Percentiles rank a stretch among this genome's conserved stretches.
These are phyloP conservation scores for Rhodinocichla rosea DNA, from an alignment of 2,113 vertebrate species.

Conservation along the genomic window DNA sequence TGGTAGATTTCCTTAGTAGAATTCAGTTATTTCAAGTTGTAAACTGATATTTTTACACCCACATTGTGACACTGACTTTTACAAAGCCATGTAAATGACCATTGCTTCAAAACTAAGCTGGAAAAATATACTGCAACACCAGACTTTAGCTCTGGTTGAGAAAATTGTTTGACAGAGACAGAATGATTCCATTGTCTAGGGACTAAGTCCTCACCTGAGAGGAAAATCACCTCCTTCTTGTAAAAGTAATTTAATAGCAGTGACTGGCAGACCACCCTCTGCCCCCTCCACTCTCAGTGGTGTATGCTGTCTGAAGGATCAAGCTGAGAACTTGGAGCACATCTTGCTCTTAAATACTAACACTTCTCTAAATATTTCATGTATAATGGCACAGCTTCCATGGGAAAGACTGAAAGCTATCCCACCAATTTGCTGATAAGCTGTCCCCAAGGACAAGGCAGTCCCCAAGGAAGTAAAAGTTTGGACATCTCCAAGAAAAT, in stretches of 20 bases:
- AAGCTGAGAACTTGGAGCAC: not conserved
- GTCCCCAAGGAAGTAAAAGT: not conserved
- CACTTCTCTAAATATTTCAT: not conserved
- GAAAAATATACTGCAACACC: not conserved
- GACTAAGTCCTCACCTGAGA: slow-evolving; percentile 11
- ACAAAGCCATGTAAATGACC: not conserved
- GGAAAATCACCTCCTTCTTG: slow-evolving; percentile 6
- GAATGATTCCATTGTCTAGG: not conserved
- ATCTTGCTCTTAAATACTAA: not conserved
- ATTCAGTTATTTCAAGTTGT: not conserved
- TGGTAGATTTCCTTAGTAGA: not conserved
- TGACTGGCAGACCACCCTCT: not conserved
- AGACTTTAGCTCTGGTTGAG: slow-evolving; percentile 23
- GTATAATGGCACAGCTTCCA: not conserved
- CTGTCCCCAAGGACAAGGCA: too few species aligned
- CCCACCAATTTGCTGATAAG: not conserved
- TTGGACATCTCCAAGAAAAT: not conserved
- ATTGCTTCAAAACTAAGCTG: not conserved
- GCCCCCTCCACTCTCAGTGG: not conserved
- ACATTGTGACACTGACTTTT: not conserved
- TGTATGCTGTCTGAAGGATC: not conserved
- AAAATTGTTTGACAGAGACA: slow-evolving; percentile 18
- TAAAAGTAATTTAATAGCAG: not conserved
- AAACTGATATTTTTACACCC: not conserved
- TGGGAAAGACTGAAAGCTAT: not conserved